Base-by-base conservation (phyloP, 1,140 invertebrate species). In the Temnothorax nylanderi region DNA sequence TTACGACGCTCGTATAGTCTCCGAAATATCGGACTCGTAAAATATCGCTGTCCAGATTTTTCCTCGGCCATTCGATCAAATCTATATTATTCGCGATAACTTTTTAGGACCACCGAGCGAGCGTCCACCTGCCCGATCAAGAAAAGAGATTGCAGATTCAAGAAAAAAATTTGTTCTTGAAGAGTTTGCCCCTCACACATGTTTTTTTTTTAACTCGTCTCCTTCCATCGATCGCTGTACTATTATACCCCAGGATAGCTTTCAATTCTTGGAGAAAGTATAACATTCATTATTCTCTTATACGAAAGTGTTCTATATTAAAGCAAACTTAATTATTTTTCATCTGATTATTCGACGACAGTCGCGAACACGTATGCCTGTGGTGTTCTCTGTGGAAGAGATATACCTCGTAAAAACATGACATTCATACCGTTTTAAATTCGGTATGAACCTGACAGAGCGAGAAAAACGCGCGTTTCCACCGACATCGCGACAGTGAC, bases 21-120 rank as follows among this genome's bases (percentile, higher is more conserved):
- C 37, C 65, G 51, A 58, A 47, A 11, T 34, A 2, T 26, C 13
- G 4, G 21, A 44, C 54, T 84, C 69, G 16, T 84, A 84, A 82
- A 82, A 74, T 82, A 74, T 82, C 18, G 21, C 54, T 82, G 67
- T 47, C 51, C 51, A 60, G 26, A 84, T 62, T 84, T 74, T 75
- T 60, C 41, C 54, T 47, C n/a, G 54, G 44, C 11, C 41, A 41
- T 74, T 21, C n/a, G 62, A 84, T 47, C 32, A 74, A 82, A 74
- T 84, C 69, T 74, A 56, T 74, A 56, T 81, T 81, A 32, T 10
- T 4, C 0, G 13, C 67, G 26, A 84, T 47, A 74, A 49, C 32
- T 60, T 74, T 84, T 74, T 74, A 21, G 11, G 10, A 13, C 1
- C n/a, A 49, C 26, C 21, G 13, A 56, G 7, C n/a, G 64, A 26